Conservation (phyloP, 2,797 vertebrate genomes). For the Pagetopsis macropterus region DNA sequence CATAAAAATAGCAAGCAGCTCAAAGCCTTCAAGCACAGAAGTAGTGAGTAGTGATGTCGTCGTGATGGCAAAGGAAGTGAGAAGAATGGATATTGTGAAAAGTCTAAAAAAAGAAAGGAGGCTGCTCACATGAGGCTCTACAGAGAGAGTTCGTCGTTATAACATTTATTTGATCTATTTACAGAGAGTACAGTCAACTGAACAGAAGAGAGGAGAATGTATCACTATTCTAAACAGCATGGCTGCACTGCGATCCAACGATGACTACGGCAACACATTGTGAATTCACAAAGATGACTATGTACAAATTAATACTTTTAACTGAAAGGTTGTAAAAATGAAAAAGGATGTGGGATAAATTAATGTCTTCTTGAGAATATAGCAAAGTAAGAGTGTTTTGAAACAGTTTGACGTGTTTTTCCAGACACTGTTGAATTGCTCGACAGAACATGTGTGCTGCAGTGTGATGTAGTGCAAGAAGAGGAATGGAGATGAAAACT, state of each 20-base stretch:
- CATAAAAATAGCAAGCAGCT: constrained; percentile 2
- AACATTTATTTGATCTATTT: constrained; percentile 85
- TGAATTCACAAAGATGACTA: constrained; percentile 63
- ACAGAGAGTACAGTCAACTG: constrained; percentile 75
- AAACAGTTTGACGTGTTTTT: constrained; percentile 34
- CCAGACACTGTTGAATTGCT: constrained; percentile 61
- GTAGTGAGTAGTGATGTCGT: no score
- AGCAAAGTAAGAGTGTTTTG: constrained; percentile 50
- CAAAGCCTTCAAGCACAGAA: background rate
- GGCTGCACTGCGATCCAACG: constrained; percentile 70
- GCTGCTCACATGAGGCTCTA: constrained; percentile 50
- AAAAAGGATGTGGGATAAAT: constrained; percentile 73
- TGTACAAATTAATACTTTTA: constrained; percentile 83
- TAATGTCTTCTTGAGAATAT: constrained; percentile 68
- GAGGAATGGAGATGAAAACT: constrained; percentile 1
- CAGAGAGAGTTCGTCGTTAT: constrained; percentile 64
- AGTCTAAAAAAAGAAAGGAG: constrained; percentile 51
- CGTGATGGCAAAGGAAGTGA: constrained; percentile 1
- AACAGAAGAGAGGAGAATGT: constrained; percentile 65
- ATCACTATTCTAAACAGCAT: constrained; percentile 57
- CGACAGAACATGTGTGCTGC: constrained; percentile 20
- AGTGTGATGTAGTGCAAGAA: constrained; percentile 43
- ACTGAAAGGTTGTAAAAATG: constrained; percentile 50
- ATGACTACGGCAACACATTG: constrained; percentile 56
- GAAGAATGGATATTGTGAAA: background rate